Evolutionary conservation across 2,888 invertebrate species (phyloP), one percentile per base, ranked within the genome.

Genomic region (Sphaerophoria taeniata): DNA sequence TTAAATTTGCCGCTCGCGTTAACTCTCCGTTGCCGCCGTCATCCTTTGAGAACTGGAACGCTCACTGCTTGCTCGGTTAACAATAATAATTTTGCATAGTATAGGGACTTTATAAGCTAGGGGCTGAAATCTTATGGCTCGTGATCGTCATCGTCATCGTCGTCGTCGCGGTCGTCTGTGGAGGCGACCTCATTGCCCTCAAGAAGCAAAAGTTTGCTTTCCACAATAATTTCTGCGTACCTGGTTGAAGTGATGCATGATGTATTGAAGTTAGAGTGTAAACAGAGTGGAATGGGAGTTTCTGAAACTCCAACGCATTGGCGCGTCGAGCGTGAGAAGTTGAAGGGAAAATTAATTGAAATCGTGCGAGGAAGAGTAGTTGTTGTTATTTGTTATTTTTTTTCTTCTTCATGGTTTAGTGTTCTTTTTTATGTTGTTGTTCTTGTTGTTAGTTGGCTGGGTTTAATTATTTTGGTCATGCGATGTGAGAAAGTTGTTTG

Each of bases 391-490:
- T 7, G 9, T 7, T 39, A 51, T 16, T 58, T 3, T 45, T n/a
- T 65, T 14, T 58, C 36, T 53, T 60, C 47, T 60, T n/a, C 24
- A 34, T 45, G 6, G 14, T 45, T 49, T 33, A 60, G 47, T n/a
- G 16, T 34, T 9, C 51, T 70, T 76, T 47, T 51, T 69, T 45
- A 53, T 45, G 34, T 58, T 60, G 14, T 34, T 36, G 16, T 61
- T 49, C 9, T 14, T 67, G 75, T 80, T 60, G 71, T 24, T 24
- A 24, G 53, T 84, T 51, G 53, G 24, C 58, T 84, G 74, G 79
- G 24, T 79, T 79, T 80, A 84, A 84, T 84, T 84, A 72, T 72
- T 51, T 80, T 55, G 58, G 72, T 69, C 84, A 84, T 80, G 84
- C 80, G 55, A 84, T 84, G 43, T 43, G 16, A 74, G 79, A 45